Conservation (phyloP, 2,113 vertebrate genomes). For the Axis porcinus region DNA sequence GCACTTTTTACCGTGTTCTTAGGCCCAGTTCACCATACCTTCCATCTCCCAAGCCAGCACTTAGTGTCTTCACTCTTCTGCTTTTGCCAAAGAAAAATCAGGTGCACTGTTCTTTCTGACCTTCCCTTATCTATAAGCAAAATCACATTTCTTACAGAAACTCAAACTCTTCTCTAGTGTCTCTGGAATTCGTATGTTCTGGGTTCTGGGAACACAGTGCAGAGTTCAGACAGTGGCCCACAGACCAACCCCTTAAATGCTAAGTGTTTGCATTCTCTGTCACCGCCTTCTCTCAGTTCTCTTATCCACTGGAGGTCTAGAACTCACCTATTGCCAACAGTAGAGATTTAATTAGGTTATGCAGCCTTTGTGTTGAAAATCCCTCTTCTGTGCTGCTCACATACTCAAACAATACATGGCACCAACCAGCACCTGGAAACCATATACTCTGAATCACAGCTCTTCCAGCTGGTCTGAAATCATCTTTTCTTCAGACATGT, state of each 20-base stretch:
- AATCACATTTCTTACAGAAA: background rate
- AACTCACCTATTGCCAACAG: too few species aligned
- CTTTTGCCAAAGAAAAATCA: background rate
- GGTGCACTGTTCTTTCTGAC: background rate
- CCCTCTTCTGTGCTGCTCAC: background rate
- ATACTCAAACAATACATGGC: background rate
- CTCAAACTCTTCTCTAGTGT: background rate
- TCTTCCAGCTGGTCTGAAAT: background rate
- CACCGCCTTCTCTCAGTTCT: background rate
- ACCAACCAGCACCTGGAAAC: too few species aligned
- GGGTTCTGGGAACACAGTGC: background rate
- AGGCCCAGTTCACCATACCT: background rate
- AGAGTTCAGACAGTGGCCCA: background rate
- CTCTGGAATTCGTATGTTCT: background rate
- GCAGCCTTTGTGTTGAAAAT: background rate
- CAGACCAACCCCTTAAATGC: background rate
- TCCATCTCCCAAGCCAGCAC: background rate
- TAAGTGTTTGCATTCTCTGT: background rate
- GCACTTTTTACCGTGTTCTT: background rate
- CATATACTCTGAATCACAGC: background rate
- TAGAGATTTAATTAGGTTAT: background rate
- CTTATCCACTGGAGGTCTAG: fast-evolving
- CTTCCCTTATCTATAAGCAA: background rate
- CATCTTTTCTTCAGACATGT: background rate
- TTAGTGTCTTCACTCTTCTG: background rate